Percentiles rank a stretch among this genome's conserved stretches.
Evolutionary conservation across 2,888 invertebrate species (phyloP).

Genomic region (Eristalis arbustorum): DNA sequence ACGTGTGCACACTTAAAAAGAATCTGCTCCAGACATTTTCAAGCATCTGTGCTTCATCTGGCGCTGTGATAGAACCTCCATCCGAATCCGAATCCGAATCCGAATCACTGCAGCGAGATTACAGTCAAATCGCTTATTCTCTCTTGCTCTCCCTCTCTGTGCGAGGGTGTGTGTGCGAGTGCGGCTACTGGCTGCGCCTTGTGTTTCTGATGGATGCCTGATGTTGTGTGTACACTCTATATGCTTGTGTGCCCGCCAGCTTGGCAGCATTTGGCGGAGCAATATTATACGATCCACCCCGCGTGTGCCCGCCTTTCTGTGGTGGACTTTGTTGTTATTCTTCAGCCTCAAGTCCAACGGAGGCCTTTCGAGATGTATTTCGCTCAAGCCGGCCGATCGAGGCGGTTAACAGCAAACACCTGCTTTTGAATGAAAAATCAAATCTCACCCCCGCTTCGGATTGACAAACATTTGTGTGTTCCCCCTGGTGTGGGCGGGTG

Average conservation of each 20-base stretch:
- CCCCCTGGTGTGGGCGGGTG: background rate
- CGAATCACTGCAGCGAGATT: conserved; percentile 68
- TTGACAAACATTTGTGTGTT: conserved; percentile 68
- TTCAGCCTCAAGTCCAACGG: conserved; percentile 16
- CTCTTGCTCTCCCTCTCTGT: too few relatives aligned
- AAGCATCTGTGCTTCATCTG: conserved; percentile 79
- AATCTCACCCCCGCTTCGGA: conserved; percentile 46
- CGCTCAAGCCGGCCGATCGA: conserved; percentile 49
- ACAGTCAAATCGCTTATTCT: conserved; percentile 52
- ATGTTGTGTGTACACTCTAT: conserved; percentile 53
- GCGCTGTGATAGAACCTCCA: conserved; percentile 71
- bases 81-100: background rate
- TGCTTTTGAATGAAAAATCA: conserved; percentile 56
- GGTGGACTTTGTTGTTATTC: conserved; percentile 33
- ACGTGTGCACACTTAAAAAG: conserved; percentile 70
- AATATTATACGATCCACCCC: conserved; percentile 58
- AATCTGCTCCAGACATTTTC: conserved; percentile 71
- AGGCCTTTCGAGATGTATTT: conserved; percentile 66
- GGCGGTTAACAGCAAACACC: conserved; percentile 61
- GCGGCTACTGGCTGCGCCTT: conserved; percentile 27
- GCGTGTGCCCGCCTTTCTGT: background rate
- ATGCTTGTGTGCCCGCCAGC: conserved; percentile 20
- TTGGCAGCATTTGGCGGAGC: conserved; percentile 65
- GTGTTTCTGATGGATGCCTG: conserved; percentile 68
- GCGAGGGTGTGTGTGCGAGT: conserved; percentile 13